A percentile compares a stretch with the other conserved stretches of the same genome.
These are phyloP conservation scores for Lepas anatifera DNA, from an alignment of 2,888 invertebrate species.

Conservation along the genomic window DNA sequence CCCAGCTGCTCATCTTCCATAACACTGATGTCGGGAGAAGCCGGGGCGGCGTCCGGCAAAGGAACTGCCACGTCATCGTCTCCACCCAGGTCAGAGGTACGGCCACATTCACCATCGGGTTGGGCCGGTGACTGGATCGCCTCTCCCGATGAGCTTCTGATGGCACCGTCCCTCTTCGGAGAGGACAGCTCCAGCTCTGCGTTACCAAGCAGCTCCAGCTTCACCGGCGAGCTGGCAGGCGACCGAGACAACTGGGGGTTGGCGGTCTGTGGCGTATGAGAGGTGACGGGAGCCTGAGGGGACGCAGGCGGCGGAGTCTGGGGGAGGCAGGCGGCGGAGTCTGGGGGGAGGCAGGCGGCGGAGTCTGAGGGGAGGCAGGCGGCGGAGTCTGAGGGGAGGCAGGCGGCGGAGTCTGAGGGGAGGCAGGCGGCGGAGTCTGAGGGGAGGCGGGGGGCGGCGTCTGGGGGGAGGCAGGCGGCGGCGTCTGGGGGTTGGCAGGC, in stretches of 20 bases:
- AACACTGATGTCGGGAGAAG: too few relatives aligned
- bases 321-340: conserved; percentile 59
- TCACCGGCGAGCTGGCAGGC: conserved; percentile 66
- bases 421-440: conserved; percentile 71
- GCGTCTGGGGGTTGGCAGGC: conserved; percentile 61
- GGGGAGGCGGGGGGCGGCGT: conserved; percentile 44
- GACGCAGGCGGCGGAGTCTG: conserved; percentile 41
- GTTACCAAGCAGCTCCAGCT: conserved; percentile 73
- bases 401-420: too few relatives aligned
- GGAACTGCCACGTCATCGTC: too few relatives aligned
- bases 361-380: too few relatives aligned
- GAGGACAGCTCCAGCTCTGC: conserved; percentile 58
- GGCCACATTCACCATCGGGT: too few relatives aligned
- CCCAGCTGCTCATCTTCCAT: too few relatives aligned
- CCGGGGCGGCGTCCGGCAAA: too few relatives aligned
- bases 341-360: too few relatives aligned
- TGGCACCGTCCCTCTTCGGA: conserved; percentile 86
- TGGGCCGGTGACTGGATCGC: conserved; percentile 67
- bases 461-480: conserved; percentile 65
- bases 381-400: too few relatives aligned
- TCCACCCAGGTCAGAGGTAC: too few relatives aligned
- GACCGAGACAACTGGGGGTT: conserved; percentile 67
- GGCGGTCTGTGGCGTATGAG: conserved; percentile 76
- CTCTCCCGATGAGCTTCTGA: conserved; percentile 57
- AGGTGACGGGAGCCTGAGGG: conserved; percentile 79